Conservation (phyloP, 1,140 invertebrate species). For the Helicoverpa zea region DNA sequence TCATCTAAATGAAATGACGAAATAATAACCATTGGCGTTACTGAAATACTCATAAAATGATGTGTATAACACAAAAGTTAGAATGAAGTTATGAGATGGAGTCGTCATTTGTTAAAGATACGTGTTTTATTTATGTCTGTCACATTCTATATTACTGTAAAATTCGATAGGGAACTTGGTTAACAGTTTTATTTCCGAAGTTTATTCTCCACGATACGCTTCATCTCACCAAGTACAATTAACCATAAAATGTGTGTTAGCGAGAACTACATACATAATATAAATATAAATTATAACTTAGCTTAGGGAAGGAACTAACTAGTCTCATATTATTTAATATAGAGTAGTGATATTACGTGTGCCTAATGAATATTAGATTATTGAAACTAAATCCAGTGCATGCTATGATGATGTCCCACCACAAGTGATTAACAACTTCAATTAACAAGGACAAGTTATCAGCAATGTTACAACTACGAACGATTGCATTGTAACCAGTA, state of each 20-base stretch:
- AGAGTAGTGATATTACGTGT: constrained; percentile 76
- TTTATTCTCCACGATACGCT: constrained; percentile 73
- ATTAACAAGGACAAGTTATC: constrained; percentile 30
- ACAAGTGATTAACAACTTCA: constrained; percentile 33
- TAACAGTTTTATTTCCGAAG: constrained; percentile 64
- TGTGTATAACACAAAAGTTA: constrained; percentile 45
- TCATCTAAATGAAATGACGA: constrained; percentile 67
- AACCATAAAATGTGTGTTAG: constrained; percentile 60
- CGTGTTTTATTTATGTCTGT: constrained; percentile 35
- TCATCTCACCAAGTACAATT: constrained; percentile 84
- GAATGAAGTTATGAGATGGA: constrained; percentile 6
- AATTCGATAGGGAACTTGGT: constrained; percentile 61
- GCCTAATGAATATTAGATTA: constrained; percentile 73
- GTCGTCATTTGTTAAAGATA: constrained; percentile 25
- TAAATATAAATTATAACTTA: constrained; percentile 77
- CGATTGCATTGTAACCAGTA: constrained; percentile 48
- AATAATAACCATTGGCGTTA: constrained; percentile 6
- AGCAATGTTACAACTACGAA: constrained; percentile 11
- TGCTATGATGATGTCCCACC: constrained; percentile 34
- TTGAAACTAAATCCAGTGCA: constrained; percentile 49
- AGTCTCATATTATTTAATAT: constrained; percentile 85
- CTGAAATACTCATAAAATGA: constrained; percentile 47
- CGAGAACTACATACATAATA: constrained; percentile 58
- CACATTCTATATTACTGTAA: constrained; percentile 46
- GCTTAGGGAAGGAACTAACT: constrained; percentile 82